Percentiles rank a stretch among this genome's conserved stretches.
Evolutionary conservation across 2,797 vertebrate species (phyloP).

Genomic region (Rhinoraja longicauda): DNA sequence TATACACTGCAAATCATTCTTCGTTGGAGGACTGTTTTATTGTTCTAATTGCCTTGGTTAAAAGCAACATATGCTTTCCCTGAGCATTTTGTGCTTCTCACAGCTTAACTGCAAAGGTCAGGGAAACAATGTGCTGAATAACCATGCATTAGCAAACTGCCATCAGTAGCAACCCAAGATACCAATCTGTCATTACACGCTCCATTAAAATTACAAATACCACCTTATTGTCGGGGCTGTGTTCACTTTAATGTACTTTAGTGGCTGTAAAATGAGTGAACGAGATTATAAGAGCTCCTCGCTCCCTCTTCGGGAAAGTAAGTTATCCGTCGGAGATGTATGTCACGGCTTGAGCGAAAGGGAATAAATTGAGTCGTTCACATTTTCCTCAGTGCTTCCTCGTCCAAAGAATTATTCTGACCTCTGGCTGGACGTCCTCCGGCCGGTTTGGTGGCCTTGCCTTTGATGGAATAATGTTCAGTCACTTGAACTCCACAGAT

Average conservation of each 20-base stretch:
- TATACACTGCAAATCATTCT: background rate
- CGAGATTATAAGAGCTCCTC: background rate
- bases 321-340: background rate
- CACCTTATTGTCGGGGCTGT: background rate
- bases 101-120: constrained; percentile 19
- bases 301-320: background rate
- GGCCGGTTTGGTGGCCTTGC: background rate
- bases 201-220: constrained; percentile 31
- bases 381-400: background rate
- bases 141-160: background rate
- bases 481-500: background rate
- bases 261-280: background rate
- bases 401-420: background rate
- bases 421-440: background rate
- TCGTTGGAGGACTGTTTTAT: background rate
- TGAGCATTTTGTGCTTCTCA: background rate
- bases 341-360: no score
- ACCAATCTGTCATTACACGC: constrained; percentile 34
- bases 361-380: background rate
- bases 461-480: background rate
- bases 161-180: background rate
- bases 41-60: background rate
- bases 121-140: background rate
- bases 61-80: background rate
- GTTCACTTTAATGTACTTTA: constrained; percentile 21